Conservation (phyloP, 2,113 vertebrate genomes). For the Scomber japonicus region DNA sequence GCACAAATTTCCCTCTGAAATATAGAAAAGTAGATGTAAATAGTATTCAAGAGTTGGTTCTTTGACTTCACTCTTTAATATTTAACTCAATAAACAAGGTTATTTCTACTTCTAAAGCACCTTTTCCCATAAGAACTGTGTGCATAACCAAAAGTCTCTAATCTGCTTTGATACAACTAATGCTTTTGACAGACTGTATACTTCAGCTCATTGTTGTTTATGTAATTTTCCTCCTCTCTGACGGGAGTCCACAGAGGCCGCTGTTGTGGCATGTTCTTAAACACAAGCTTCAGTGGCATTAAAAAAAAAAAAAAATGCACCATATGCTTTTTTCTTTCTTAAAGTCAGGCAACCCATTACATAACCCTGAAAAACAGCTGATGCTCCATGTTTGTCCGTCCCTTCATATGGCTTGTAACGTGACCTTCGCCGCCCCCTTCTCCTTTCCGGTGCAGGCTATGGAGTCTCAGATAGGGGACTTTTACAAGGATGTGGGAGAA, state of each 20-base stretch:
- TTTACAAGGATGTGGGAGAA: conserved; percentile 86
- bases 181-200: conserved; percentile 43
- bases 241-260: conserved; percentile 4
- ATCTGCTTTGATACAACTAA: not conserved
- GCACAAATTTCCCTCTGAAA: not conserved
- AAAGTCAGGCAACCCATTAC: conserved; percentile 39
- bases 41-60: not conserved
- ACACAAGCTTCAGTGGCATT: conserved; percentile 47
- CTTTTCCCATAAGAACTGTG: conserved; percentile 22
- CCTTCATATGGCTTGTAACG: conserved; percentile 45
- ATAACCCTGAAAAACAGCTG: conserved; percentile 62
- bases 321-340: conserved; percentile 35
- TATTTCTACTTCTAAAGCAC: conserved; percentile 3
- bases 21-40: not conserved
- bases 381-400: conserved; percentile 35
- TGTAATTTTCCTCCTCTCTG: conserved; percentile 27
- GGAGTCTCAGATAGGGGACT: conserved; percentile 91
- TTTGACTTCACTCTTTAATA: not conserved
- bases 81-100: not conserved
- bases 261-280: conserved; percentile 6
- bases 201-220: conserved; percentile 46
- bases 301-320: conserved; percentile 38
- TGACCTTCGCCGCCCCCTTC: conserved; percentile 41
- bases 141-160: conserved; percentile 2
- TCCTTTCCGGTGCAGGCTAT: conserved; percentile 83